Evolutionary conservation across 1,140 invertebrate genomes (phyloP).

Genomic region (Calliphora vicina): DNA sequence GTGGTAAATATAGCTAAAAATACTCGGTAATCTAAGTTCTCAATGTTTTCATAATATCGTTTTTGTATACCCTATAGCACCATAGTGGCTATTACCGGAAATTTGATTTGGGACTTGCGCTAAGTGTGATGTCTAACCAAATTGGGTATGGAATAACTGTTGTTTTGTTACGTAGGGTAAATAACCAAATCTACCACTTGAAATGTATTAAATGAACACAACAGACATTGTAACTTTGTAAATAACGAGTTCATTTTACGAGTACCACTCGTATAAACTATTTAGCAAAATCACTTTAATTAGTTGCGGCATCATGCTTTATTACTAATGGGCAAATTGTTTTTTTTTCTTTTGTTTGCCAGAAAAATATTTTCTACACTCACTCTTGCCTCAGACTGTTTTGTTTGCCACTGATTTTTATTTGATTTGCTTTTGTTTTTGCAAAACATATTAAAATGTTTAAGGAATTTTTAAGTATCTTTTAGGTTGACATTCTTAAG

Average conservation of each 20-base stretch:
- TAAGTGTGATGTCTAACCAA: too few species aligned
- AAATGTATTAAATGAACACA: background rate
- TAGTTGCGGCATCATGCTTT: conserved; percentile 32
- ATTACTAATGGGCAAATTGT: conserved; percentile 27
- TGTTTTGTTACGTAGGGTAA: background rate
- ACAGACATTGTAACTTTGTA: background rate
- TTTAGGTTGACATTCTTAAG: conserved; percentile 34
- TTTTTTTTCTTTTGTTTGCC: background rate
- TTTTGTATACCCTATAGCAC: too few species aligned
- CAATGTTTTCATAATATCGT: too few species aligned
- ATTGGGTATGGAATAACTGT: background rate
- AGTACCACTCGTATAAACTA: conserved; percentile 1
- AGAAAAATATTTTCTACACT: background rate
- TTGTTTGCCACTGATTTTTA: background rate
- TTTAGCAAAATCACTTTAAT: conserved; percentile 33
- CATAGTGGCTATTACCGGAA: too few species aligned
- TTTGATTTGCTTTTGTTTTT: background rate
- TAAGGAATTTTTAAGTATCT: conserved; percentile 34
- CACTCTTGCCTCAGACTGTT: background rate
- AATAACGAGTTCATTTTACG: too few species aligned
- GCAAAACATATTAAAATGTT: conserved; percentile 6
- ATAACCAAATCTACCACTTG: too few species aligned
- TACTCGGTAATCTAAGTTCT: too few species aligned
- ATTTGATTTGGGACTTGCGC: too few species aligned
- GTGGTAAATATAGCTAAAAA: too few species aligned